Evolutionary conservation across 2,797 vertebrate genomes (phyloP).

Genomic region (Eulemur coronatus): DNA sequence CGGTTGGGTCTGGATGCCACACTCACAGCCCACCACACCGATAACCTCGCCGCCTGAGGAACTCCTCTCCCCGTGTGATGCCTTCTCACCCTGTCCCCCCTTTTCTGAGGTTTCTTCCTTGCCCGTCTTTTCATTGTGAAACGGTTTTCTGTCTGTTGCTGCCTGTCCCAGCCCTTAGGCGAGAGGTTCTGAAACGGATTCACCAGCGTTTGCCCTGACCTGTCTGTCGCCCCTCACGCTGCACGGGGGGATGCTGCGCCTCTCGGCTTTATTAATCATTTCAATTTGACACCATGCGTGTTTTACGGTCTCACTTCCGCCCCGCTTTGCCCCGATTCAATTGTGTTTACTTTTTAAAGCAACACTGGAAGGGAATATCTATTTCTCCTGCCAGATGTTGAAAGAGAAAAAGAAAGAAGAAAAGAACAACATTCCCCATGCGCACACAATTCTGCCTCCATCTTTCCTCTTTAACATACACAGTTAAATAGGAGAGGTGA

Average conservation of each 20-base stretch:
- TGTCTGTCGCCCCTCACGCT: constrained; percentile 84
- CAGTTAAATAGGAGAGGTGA: not conserved
- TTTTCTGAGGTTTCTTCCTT: constrained; percentile 46
- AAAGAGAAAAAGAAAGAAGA: not conserved
- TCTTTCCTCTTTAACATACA: not conserved
- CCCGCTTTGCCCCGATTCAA: constrained; percentile 35
- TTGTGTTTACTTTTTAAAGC: constrained; percentile 62
- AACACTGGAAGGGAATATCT: constrained; percentile 21
- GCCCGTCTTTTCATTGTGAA: constrained; percentile 67
- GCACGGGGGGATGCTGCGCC: constrained; percentile 64
- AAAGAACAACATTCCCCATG: not conserved
- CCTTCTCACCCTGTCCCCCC: not conserved
- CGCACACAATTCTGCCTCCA: not conserved
- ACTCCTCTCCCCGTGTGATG: constrained; percentile 21
- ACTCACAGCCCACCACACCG: not conserved
- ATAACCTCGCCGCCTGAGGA: not conserved
- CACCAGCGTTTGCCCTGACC: constrained; percentile 87
- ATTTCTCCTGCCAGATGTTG: constrained; percentile 57
- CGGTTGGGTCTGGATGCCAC: not conserved
- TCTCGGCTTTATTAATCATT: constrained; percentile 64
- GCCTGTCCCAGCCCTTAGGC: constrained; percentile 87
- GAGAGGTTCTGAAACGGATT: constrained; percentile 82
- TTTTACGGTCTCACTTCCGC: constrained; percentile 66
- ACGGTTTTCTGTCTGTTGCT: constrained; percentile 78
- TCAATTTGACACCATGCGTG: constrained; percentile 42